Evolutionary conservation across 2,888 invertebrate genomes (phyloP), one percentile per base, ranked within the genome.

Genomic region (Pachydiplax longipennis): DNA sequence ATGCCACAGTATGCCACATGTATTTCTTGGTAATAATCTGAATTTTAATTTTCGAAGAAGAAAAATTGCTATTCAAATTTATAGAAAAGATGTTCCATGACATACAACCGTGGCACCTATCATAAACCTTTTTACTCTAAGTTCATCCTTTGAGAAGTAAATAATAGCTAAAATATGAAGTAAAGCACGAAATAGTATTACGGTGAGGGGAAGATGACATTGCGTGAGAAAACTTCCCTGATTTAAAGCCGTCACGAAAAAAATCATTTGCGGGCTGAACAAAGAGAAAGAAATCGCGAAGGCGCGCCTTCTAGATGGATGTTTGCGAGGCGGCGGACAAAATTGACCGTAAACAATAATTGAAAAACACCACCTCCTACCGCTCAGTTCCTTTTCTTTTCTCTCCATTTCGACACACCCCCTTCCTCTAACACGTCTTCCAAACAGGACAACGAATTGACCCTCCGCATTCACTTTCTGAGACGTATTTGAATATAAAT

Each of bases 401-500:
- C 31, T 83, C 31, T 82, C 18, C 81, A 22, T 18, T 1, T 25
- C 22, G 10, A 31, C 58, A 31, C 58, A 87, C 61, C 58, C 35
- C 53, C 83, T 83, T 25, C 37, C 81, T 44, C 37, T 6, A 35
- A 82, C 82, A 13, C 25, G 18, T 48, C 25, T 25, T 25, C 48
- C 48, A 10, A 15, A 4, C 53, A 13, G 10, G 35, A 22, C 58
- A 12, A 37, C 25, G 61, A 87, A 87, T 58, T 61, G 61, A 31
- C 87, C 61, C 61, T 65, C 31, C 61, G 40, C 35, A 40, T 83
- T 61, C 48, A 58, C 58, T 58, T 83, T 25, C 65, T 18, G 58
- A 61, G 83, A 18, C 87, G 37, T 65, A 87, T 87, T 87, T 87
- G 87, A 87, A 87, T 87, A 87, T 87, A 87, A 87, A 87, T 87